Conservation (phyloP, 2,113 vertebrate species). For the Alethe castanea region DNA sequence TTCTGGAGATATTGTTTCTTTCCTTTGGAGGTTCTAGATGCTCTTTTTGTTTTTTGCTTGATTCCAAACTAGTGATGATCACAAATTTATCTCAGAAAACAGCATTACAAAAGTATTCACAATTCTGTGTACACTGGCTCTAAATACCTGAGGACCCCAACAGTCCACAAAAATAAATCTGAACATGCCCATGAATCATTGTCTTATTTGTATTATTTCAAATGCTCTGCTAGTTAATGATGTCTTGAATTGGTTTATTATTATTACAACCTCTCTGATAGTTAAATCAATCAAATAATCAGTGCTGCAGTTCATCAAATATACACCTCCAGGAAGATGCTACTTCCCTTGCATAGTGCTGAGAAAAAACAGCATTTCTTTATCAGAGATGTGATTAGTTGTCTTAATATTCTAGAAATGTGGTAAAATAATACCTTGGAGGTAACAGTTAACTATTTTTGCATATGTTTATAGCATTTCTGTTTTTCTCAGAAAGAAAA, state of each 20-base stretch:
- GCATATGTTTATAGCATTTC: background rate
- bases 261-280: constrained; percentile 41
- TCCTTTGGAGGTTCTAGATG: background rate
- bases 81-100: background rate
- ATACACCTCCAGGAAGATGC: background rate
- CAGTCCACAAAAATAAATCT: background rate
- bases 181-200: background rate
- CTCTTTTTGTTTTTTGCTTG: background rate
- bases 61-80: background rate
- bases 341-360: background rate
- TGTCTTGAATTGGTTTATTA: constrained; percentile 40
- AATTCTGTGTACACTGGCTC: background rate
- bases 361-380: background rate
- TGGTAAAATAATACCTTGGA: background rate
- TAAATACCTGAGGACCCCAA: background rate
- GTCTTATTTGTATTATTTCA: constrained; percentile 14
- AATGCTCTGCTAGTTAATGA: constrained; percentile 12
- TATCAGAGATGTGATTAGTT: background rate
- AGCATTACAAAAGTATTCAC: background rate
- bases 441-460: background rate
- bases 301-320: constrained; percentile 8
- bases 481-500: background rate
- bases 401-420: background rate
- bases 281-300: constrained; percentile 55
- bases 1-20: background rate